Conservation (phyloP, 2,888 invertebrate genomes). For the Limnephilus auricula region DNA sequence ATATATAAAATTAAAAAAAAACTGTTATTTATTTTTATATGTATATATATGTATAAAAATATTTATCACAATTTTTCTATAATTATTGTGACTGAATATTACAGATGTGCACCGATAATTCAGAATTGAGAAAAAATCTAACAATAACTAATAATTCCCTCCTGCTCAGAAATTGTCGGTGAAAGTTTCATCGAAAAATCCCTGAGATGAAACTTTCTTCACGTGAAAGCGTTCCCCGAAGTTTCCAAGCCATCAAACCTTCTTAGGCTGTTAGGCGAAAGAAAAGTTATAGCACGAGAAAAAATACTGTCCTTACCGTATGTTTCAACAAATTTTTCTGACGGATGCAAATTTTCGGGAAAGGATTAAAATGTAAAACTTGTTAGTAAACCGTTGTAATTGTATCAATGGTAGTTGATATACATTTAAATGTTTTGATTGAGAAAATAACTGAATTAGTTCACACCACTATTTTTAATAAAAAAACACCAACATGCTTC, state of each 20-base stretch:
- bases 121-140: neutral
- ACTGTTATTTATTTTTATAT: no score
- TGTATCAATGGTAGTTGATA: no score
- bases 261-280: constrained; percentile 4
- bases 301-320: neutral
- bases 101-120: neutral
- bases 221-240: neutral
- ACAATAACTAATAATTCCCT: neutral
- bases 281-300: constrained; percentile 1
- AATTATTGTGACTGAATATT: no score
- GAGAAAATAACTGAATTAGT: no score
- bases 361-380: neutral
- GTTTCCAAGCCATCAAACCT: neutral
- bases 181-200: constrained; percentile 10
- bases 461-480: no score
- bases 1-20: no score
- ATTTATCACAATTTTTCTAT: no score
- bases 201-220: neutral
- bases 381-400: neutral
- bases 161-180: neutral
- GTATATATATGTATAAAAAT: no score
- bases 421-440: no score
- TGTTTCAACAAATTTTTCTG: neutral
- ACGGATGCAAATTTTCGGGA: neutral
- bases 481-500: no score